Base-by-base conservation (phyloP, 2,113 vertebrate species). In the Psettodes erumei region DNA sequence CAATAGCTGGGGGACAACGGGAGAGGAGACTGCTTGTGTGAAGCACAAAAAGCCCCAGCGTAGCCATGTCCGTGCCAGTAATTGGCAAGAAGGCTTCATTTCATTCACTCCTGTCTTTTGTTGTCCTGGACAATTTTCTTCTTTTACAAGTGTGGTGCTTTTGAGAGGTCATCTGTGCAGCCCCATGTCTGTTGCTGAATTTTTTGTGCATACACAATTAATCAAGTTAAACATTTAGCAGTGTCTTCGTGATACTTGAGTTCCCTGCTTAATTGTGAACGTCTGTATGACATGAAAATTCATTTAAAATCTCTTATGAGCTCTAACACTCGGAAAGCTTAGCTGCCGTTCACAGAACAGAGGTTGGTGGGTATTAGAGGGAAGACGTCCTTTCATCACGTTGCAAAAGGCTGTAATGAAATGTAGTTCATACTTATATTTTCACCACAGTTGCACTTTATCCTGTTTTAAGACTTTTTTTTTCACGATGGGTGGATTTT, bases 21-120 rank as follows among this genome's bases (percentile, higher is more conserved):
- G 83, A 68, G 70, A 84, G 82, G 80, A 68, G 77, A 73, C 94
- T 88, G 90, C 75, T 90, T 84, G 82, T 91, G 90, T 90, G 87
- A 94, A 90, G 93, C 95, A 95, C 94, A 94, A 87, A 95, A 94
- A 90, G 91, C 94, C 91, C 90, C 92, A 93, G 92, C 93, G 90
- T 92, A 88, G 93, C 89, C 92, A 85, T 92, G 92, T 94, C 94
- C 65, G 61, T 79, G 66, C 54, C 86, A 30, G 92, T 97, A 96
- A 97, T 96, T 96, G 96, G 95, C 90, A 94, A 83, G 95, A 95
- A 95, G 95, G 95, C 95, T 93, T 95, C 93, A 94, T 96, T 94
- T 95, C 94, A 93, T 94, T 95, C 89, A 71, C 93, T 93, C 91
- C 95, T 94, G 94, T 94, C 95, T 95, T 96, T 96, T 91, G 89